These are phyloP conservation scores for Proterorhinus semilunaris DNA, from an alignment of 2,113 vertebrate genomes.

Conservation along the genomic window DNA sequence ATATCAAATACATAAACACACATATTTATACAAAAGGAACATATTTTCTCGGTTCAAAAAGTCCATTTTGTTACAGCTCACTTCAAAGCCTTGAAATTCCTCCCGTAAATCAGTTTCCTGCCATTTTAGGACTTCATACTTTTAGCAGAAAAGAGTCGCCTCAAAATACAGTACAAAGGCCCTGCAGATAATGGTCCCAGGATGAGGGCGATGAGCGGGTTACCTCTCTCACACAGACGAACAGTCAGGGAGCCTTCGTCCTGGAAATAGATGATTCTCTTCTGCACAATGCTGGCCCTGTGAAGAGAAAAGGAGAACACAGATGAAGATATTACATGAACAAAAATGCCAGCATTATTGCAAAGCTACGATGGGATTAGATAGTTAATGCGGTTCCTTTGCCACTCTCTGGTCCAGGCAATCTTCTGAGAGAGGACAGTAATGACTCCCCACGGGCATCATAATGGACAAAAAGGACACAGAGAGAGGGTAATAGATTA, in stretches of 20 bases:
- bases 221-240: conserved; percentile 94
- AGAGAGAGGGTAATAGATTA: conserved; percentile 12
- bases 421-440: conserved; percentile 24
- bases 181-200: conserved; percentile 8
- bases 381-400: conserved; percentile 18
- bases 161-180: conserved; percentile 1
- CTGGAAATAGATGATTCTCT: conserved; percentile 92
- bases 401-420: conserved; percentile 28
- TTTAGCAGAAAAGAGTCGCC: background rate
- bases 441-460: conserved; percentile 35
- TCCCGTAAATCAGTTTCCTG: background rate
- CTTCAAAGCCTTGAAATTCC: background rate
- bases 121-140: background rate
- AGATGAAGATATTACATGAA: conserved; percentile 4
- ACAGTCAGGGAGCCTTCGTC: conserved; percentile 92
- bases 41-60: background rate
- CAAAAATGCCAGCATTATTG: background rate
- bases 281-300: conserved; percentile 95
- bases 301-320: conserved; percentile 18
- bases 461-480: conserved; percentile 25
- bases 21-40: background rate
- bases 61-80: background rate
- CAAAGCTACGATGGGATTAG: conserved; percentile 23
- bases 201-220: conserved; percentile 30
- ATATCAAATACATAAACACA: background rate